A percentile compares a stretch with the other conserved stretches of the same genome.
Conservation (phyloP, 2,797 vertebrate species). For the Calcarius lapponicus region DNA sequence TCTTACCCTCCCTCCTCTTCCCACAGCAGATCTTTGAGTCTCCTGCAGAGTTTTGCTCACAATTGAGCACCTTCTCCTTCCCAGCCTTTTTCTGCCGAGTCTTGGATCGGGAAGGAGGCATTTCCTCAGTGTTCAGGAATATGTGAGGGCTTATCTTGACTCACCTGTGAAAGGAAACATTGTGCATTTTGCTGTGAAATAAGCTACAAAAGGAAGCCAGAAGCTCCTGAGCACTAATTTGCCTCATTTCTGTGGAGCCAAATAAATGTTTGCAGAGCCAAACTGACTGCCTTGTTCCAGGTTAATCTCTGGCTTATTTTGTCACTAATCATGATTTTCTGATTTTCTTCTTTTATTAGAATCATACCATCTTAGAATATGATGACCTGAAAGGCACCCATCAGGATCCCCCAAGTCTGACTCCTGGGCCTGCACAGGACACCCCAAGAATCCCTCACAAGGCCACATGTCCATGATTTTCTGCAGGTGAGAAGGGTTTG, state of each 20-base stretch:
- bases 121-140: neutral
- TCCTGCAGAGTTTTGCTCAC: neutral
- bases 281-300: neutral
- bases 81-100: neutral
- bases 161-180: neutral
- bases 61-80: neutral
- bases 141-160: neutral
- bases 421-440: neutral
- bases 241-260: neutral
- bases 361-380: neutral
- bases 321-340: neutral
- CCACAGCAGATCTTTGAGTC: neutral
- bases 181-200: neutral
- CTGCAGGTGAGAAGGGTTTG: neutral
- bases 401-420: neutral
- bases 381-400: neutral
- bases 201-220: neutral
- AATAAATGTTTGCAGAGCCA: neutral
- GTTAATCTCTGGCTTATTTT: neutral
- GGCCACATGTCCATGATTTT: neutral
- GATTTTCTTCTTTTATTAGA: neutral
- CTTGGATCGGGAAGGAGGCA: conserved; percentile 11
- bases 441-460: neutral
- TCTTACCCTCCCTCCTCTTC: neutral
- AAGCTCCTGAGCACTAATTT: neutral